Conservation (phyloP, 2,113 vertebrate species). For the Tachysurus fulvidraco region DNA sequence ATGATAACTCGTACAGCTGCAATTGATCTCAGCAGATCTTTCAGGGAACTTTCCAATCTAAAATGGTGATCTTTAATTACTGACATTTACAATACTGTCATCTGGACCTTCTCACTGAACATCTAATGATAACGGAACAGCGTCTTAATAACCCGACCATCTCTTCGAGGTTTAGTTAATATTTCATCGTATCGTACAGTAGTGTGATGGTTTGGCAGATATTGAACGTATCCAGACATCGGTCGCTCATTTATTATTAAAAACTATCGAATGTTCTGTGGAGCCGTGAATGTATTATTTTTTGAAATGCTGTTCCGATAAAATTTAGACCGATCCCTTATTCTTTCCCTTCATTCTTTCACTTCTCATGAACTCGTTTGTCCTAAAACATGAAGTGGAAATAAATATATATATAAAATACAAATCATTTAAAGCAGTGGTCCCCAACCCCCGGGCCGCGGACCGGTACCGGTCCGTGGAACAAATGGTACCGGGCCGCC, state of each 20-base stretch:
- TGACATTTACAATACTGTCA: neutral
- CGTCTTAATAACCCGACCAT: neutral
- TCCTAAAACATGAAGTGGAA: neutral
- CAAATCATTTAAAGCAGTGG: neutral
- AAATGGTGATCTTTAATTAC: neutral
- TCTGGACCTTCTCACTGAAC: neutral
- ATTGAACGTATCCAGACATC: neutral
- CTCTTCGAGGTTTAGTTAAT: neutral
- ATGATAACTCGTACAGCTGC: neutral
- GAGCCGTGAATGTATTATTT: neutral
- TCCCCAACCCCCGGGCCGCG: too few relatives aligned
- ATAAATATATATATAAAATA: neutral
- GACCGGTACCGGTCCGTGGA: too few relatives aligned
- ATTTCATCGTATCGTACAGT: neutral
- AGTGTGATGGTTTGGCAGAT: neutral
- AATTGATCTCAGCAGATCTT: neutral
- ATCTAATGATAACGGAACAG: neutral
- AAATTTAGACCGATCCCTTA: neutral
- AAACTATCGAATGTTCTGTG: neutral
- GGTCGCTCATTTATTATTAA: slow-evolving; percentile 6
- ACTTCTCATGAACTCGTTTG: neutral
- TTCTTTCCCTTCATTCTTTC: neutral
- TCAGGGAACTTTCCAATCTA: neutral
- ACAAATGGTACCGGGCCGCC: too few relatives aligned
- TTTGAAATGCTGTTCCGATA: neutral